Evolutionary conservation across 2,888 invertebrate species (phyloP).

Genomic region (Itoplectis maculator): DNA sequence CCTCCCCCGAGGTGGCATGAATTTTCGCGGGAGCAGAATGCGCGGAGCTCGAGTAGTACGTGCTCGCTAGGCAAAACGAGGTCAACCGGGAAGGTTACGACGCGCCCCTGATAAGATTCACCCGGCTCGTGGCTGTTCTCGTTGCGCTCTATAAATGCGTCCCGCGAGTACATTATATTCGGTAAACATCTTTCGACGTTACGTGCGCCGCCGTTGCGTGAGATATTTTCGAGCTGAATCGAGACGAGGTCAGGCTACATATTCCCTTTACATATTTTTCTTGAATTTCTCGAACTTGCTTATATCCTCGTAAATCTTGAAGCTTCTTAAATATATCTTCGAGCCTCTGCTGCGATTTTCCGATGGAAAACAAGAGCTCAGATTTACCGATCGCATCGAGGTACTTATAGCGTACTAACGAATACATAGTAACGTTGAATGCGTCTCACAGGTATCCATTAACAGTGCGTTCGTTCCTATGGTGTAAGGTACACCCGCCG

Average conservation of each 20-base stretch:
- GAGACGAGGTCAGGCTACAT: neutral
- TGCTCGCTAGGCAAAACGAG: slow-evolving; percentile 44
- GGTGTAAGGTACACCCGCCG: neutral
- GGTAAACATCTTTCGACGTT: neutral
- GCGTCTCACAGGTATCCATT: neutral
- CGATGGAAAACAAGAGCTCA: no score
- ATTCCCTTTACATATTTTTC: no score
- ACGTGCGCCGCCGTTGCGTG: no score
- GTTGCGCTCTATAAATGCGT: neutral
- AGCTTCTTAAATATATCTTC: no score
- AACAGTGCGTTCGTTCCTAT: neutral
- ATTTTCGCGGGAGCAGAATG: slow-evolving; percentile 46
- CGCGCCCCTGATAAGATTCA: slow-evolving; percentile 51
- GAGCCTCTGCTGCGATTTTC: no score
- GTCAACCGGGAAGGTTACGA: slow-evolving; percentile 57
- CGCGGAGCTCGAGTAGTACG: slow-evolving; percentile 27
- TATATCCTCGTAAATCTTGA: no score
- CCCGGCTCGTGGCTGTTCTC: slow-evolving; percentile 16
- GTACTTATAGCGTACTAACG: neutral
- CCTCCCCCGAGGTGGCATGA: slow-evolving; percentile 43
- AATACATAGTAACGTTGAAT: neutral
- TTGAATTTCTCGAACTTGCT: no score
- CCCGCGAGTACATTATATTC: neutral
- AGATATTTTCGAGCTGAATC: neutral
- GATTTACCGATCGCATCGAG: neutral